These are phyloP conservation scores for Sphyrna mokarran DNA, from an alignment of 2,113 vertebrate species.

Conservation along the genomic window DNA sequence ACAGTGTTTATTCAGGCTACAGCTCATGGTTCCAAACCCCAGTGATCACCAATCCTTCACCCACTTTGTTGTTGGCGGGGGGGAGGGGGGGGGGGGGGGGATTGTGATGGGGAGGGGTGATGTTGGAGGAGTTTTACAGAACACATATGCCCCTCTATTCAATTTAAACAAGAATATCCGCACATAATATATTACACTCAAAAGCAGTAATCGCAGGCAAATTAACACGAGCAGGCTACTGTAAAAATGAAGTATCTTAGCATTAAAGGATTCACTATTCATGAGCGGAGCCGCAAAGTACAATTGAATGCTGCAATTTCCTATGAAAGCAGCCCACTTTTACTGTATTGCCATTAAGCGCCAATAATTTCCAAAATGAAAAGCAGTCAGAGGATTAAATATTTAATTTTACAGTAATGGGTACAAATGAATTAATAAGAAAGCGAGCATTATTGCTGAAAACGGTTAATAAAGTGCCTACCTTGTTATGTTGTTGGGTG, in stretches of 20 bases:
- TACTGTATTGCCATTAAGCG: slow-evolving; percentile 5
- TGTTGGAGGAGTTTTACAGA: not conserved
- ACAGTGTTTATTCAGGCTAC: slow-evolving; percentile 64
- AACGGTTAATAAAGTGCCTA: slow-evolving; percentile 7
- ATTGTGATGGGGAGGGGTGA: not conserved
- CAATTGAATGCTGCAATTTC: slow-evolving; percentile 24
- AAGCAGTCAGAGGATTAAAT: slow-evolving; percentile 23
- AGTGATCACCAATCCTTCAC: slow-evolving; percentile 46
- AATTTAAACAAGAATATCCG: slow-evolving; percentile 22
- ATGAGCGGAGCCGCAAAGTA: slow-evolving; percentile 24
- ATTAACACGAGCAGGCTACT: slow-evolving; percentile 31
- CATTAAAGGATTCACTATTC: slow-evolving; percentile 31
- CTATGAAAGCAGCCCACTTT: slow-evolving; percentile 1
- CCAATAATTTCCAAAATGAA: slow-evolving; percentile 23
- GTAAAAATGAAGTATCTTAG: slow-evolving; percentile 36
- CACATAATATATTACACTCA: slow-evolving; percentile 16
- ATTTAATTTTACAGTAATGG: slow-evolving; percentile 25
- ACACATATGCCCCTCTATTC: slow-evolving; percentile 34
- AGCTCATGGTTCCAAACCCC: slow-evolving; percentile 45
- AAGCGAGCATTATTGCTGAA: not conserved
- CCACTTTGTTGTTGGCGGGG: not conserved
- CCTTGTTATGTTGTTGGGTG: slow-evolving; percentile 19
- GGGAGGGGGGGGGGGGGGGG: not conserved
- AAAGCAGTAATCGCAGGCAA: slow-evolving; percentile 26
- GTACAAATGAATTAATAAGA: slow-evolving; percentile 22